Evolutionary conservation across 2,888 invertebrate genomes (phyloP).

Genomic region (Euspilapteryx auroguttella): DNA sequence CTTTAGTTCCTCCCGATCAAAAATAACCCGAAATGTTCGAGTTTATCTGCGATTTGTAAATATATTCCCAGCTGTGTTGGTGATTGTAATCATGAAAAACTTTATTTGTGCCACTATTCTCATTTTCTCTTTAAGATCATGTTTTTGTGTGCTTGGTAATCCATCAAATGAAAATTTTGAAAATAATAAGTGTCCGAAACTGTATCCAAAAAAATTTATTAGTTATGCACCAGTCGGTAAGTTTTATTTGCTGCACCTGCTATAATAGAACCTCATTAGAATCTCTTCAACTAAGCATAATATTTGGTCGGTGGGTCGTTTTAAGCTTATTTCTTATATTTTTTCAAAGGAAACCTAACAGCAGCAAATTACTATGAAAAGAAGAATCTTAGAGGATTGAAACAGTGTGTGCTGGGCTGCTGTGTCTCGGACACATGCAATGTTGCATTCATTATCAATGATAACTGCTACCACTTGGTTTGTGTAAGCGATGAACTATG

Average conservation of each 20-base stretch:
- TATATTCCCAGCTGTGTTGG: not conserved
- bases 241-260: conserved; percentile 13
- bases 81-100: not conserved
- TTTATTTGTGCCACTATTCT: conserved; percentile 10
- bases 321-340: not conserved
- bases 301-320: not conserved
- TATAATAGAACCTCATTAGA: too few species aligned
- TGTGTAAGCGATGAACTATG: conserved; percentile 74
- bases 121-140: conserved; percentile 20
- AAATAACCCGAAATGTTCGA: not conserved
- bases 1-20: not conserved
- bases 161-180: conserved; percentile 51
- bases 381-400: conserved; percentile 48
- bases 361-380: conserved; percentile 66
- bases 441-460: conserved; percentile 75
- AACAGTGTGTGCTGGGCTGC: conserved; percentile 69
- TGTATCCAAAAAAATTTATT: conserved; percentile 56
- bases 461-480: conserved; percentile 76
- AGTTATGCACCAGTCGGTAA: conserved; percentile 61
- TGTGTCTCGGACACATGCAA: conserved; percentile 71
- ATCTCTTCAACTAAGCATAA: not conserved
- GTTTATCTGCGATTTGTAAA: not conserved
- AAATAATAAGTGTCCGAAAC: conserved; percentile 51
- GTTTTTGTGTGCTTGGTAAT: conserved; percentile 37
- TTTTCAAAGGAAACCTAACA: conserved; percentile 42